A percentile compares a stretch with the other conserved stretches of the same genome.
These are phyloP conservation scores for Galerucella pusilla DNA, from an alignment of 2,888 invertebrate genomes.

Conservation along the genomic window DNA sequence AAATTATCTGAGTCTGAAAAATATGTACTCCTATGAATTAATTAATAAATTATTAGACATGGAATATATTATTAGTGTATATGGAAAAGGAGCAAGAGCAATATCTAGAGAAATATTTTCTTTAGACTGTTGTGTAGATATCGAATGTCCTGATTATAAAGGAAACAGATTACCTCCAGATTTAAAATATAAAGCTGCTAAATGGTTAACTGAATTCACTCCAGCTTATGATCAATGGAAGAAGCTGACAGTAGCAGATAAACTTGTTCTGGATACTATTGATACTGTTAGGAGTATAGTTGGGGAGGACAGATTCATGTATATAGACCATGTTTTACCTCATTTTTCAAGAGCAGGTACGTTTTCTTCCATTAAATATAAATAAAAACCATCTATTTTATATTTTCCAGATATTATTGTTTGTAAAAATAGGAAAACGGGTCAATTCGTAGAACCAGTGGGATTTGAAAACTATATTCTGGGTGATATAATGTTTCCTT, in stretches of 20 bases:
- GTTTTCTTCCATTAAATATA: background rate
- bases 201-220: conserved; percentile 71
- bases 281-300: conserved; percentile 66
- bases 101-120: conserved; percentile 70
- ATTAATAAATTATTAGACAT: conserved; percentile 69
- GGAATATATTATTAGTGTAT: conserved; percentile 70
- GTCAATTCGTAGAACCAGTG: conserved; percentile 65
- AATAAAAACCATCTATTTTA: background rate
- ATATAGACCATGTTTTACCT: conserved; percentile 73
- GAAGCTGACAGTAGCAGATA: conserved; percentile 70
- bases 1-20: conserved; percentile 70
- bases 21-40: conserved; percentile 71
- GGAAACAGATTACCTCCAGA: conserved; percentile 69
- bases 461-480: conserved; percentile 67
- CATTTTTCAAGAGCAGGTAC: conserved; percentile 74
- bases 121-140: conserved; percentile 71
- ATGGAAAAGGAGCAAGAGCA: conserved; percentile 60
- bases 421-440: conserved; percentile 65
- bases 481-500: conserved; percentile 63
- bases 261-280: conserved; percentile 70
- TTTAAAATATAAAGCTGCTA: conserved; percentile 68
- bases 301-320: conserved; percentile 66
- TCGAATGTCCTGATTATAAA: conserved; percentile 70
- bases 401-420: conserved; percentile 57
- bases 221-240: conserved; percentile 68